A percentile compares a stretch with the other conserved stretches of the same genome.
phyloP scores from a whole-genome alignment of 2,888 invertebrate genomes.

The Hemithea aestivaria region DNA sequence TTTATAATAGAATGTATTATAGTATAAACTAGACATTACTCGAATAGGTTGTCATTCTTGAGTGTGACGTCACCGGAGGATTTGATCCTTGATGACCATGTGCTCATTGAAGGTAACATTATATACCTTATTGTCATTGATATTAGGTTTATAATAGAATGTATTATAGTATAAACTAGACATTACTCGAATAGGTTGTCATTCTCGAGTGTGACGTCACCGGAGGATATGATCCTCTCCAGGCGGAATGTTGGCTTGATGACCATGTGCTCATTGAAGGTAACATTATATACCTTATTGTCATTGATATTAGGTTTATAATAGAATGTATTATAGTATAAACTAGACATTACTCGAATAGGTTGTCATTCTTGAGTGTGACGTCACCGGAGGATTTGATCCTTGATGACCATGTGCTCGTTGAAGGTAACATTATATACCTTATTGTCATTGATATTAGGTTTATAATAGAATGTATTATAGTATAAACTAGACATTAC shows the following conservation, averaged over 20 bases:
- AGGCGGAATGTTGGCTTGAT: slow-evolving; percentile 41
- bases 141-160: too few relatives aligned
- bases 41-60: slow-evolving; percentile 43
- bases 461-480: too few relatives aligned
- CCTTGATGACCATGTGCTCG: slow-evolving; percentile 42
- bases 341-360: slow-evolving; percentile 42
- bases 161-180: slow-evolving; percentile 43
- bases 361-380: slow-evolving; percentile 39
- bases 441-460: too few relatives aligned
- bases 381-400: slow-evolving; percentile 38
- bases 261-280: slow-evolving; percentile 46
- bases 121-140: too few relatives aligned
- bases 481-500: slow-evolving; percentile 48
- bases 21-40: slow-evolving; percentile 49
- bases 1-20: too few relatives aligned
- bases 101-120: slow-evolving; percentile 50
- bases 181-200: slow-evolving; percentile 44
- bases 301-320: too few relatives aligned
- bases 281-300: slow-evolving; percentile 23
- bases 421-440: slow-evolving; percentile 54
- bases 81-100: slow-evolving; percentile 41
- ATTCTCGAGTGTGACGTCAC: slow-evolving; percentile 35
- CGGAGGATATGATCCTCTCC: slow-evolving; percentile 42
- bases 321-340: slow-evolving; percentile 47
- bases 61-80: slow-evolving; percentile 33